Percentiles rank a stretch among this genome's conserved stretches.
Evolutionary conservation across 2,888 invertebrate species (phyloP).

Genomic region (Caenorhabditis becei): DNA sequence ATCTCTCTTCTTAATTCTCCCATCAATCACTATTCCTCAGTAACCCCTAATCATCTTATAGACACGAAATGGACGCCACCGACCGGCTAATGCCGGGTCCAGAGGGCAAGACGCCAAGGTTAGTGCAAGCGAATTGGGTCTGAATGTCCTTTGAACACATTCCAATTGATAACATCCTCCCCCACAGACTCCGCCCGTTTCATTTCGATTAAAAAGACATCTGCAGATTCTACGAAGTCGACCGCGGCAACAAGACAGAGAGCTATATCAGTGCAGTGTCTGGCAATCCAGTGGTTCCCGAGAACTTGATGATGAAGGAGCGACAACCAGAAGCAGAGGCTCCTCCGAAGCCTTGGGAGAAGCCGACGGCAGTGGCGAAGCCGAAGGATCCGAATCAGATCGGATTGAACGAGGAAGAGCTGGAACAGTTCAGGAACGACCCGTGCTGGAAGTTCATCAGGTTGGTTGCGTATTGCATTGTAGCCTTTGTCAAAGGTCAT

Average conservation of each 20-base stretch:
- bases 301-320: constrained; percentile 53
- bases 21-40: background rate
- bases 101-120: constrained; percentile 72
- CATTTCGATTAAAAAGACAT: background rate
- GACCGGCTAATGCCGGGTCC: constrained; percentile 72
- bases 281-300: constrained; percentile 73
- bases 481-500: constrained; percentile 3
- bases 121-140: constrained; percentile 37
- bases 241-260: constrained; percentile 79
- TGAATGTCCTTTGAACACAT: constrained; percentile 4
- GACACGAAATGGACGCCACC: constrained; percentile 45
- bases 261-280: constrained; percentile 77
- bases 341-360: constrained; percentile 41
- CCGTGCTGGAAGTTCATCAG: constrained; percentile 71
- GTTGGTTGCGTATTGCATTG: constrained; percentile 50
- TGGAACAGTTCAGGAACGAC: constrained; percentile 68
- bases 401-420: constrained; percentile 67
- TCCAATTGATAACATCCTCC: constrained; percentile 1
- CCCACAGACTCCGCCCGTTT: background rate
- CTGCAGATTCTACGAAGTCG: constrained; percentile 68
- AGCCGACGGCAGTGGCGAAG: background rate
- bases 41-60: constrained; percentile 6
- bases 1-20: too few species aligned
- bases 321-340: constrained; percentile 8
- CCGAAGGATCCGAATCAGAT: constrained; percentile 58